Percentiles rank a stretch among this genome's conserved stretches.
These are phyloP conservation scores for Cyrtodaria siliqua DNA, from an alignment of 2,888 invertebrate species.

Conservation along the genomic window DNA sequence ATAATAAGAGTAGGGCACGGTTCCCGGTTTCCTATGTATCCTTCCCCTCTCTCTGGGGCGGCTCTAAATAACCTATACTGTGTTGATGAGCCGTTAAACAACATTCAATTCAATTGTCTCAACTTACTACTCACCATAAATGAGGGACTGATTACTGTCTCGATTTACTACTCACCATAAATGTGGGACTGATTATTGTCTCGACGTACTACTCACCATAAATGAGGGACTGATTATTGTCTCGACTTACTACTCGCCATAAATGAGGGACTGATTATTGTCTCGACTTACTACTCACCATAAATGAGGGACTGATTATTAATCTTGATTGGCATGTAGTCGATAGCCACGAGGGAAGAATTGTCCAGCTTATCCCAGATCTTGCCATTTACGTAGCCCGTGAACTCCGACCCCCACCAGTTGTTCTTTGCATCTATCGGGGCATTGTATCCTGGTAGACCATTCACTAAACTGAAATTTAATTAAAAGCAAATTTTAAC, in stretches of 20 bases:
- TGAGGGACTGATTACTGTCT: slow-evolving; percentile 91
- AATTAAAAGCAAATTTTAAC: no score
- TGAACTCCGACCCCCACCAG: slow-evolving; percentile 84
- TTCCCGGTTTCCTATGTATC: no score
- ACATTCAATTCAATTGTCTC: no score
- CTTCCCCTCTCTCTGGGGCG: no score
- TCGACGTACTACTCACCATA: neutral
- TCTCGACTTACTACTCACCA: slow-evolving; percentile 88
- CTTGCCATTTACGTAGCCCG: slow-evolving; percentile 81
- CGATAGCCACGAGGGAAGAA: slow-evolving; percentile 69
- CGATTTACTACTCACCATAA: neutral
- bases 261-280: slow-evolving; percentile 91
- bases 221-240: no score
- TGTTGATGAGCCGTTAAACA: no score
- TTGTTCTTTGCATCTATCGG: slow-evolving; percentile 81
- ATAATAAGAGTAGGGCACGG: no score
- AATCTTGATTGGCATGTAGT: slow-evolving; percentile 93
- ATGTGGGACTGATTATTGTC: no score
- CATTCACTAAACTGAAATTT: slow-evolving; percentile 48
- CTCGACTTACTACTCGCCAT: slow-evolving; percentile 76
- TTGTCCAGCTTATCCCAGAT: slow-evolving; percentile 84
- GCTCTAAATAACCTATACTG: no score
- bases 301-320: slow-evolving; percentile 90
- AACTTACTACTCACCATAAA: slow-evolving; percentile 80
- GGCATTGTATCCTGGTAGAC: slow-evolving; percentile 42